Conservation (phyloP, 2,888 invertebrate genomes). For the Nycteola revayana region DNA sequence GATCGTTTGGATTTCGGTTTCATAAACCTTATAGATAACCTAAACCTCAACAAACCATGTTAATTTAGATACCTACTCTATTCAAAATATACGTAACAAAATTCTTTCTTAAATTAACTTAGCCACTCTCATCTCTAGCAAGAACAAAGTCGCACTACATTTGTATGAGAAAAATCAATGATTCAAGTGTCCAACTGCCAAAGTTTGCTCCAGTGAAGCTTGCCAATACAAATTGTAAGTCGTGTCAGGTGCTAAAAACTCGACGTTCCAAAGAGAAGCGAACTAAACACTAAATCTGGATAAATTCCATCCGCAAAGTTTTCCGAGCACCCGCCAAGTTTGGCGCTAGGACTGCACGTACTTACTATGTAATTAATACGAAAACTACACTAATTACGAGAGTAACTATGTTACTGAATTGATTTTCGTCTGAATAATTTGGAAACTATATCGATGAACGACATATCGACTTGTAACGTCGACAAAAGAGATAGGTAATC, state of each 20-base stretch:
- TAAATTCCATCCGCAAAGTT: conserved; percentile 65
- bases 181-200: conserved; percentile 39
- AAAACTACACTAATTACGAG: conserved; percentile 25
- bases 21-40: no score
- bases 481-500: no score
- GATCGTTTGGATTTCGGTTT: no score
- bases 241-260: conserved; percentile 73
- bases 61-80: no score
- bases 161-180: conserved; percentile 40
- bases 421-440: no score
- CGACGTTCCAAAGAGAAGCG: conserved; percentile 43
- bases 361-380: conserved; percentile 39
- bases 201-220: conserved; percentile 42
- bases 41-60: no score
- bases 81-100: no score
- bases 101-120: no score
- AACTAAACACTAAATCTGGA: conserved; percentile 60
- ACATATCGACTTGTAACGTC: no score
- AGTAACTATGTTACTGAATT: no score
- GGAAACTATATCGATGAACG: no score
- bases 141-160: conserved; percentile 12
- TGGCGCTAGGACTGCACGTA: conserved; percentile 43
- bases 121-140: no score
- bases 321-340: conserved; percentile 41
- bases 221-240: conserved; percentile 66